Base-by-base conservation (phyloP, 2,797 vertebrate species). In the Simalia tracyae region DNA sequence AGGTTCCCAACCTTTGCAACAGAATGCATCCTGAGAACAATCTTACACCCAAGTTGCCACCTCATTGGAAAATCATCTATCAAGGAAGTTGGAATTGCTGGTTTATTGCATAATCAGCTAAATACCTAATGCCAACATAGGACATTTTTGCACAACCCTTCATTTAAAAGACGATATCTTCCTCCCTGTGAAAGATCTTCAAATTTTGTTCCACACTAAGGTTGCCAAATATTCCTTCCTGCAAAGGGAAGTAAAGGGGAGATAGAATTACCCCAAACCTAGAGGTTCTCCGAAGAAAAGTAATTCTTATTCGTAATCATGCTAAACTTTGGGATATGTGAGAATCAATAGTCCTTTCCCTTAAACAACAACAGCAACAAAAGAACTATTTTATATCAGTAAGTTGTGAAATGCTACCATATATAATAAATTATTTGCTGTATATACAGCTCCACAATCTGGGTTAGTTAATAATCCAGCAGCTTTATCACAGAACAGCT, bases 371-470 rank as follows among this genome's bases (percentile, higher is more conserved):
- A 36, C 36, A 36, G 36, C 36, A 36, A 36, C 36, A 1, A 87
- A 14, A 36, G 28, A 19, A 15, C 1, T 50, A 14, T 59, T 24
- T 46, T 72, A 31, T 89, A 57, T 57, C 50, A 46, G 68, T 46
- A 26, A 2, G 28, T 17, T 36, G 56, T 28, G 54, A 68, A 57
- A 56, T 64, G 6, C n/a, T 92, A 94, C 86, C 87, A 88, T 54
- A 3, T 92, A 94, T 2, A 56, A 76, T 64, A 93, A 92, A 90
- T 59, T 88, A 61, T 28, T 91, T 59, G 91, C 64, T 93, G 61
- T 95, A 92, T 95, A 94, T 93, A 96, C 92, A 92, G 0, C 89
- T 93, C 92, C 95, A 90, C 92, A 92, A 93, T 95, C 2, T 0
- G 91, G 4, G 92, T 94, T 92, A 90, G 89, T 93, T 94, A 92